These are phyloP conservation scores for Pantelozetes paolii DNA, from an alignment of 2,888 invertebrate species.

Conservation along the genomic window DNA sequence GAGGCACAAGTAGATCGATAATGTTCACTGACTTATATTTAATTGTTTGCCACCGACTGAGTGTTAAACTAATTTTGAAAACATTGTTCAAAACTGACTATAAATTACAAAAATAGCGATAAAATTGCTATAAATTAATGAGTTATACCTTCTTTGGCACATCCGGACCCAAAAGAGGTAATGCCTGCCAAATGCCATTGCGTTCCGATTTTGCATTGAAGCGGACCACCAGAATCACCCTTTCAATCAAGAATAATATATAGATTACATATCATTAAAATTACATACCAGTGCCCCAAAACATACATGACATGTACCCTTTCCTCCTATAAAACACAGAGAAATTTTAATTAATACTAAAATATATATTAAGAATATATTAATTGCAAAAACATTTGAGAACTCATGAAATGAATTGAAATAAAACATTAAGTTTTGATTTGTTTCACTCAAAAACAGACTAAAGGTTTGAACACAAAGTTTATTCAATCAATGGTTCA, in stretches of 20 bases:
- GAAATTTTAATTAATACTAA: background rate
- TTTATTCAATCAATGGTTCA: no score
- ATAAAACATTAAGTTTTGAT: background rate
- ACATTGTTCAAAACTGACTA: no score
- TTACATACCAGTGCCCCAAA: background rate
- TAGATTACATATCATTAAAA: background rate
- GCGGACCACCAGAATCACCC: conserved; percentile 86
- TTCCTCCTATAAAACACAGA: conserved; percentile 55
- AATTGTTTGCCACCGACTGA: no score
- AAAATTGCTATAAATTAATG: background rate
- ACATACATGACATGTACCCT: conserved; percentile 78
- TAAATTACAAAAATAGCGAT: no score
- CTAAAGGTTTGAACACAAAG: no score
- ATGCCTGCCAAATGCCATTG: conserved; percentile 83
- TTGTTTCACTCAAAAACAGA: no score
- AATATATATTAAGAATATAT: no score
- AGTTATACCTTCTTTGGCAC: conserved; percentile 68
- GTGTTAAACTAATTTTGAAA: no score
- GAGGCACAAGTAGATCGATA: no score
- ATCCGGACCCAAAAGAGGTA: conserved; percentile 87
- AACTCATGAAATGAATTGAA: no score
- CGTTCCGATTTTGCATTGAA: conserved; percentile 76
- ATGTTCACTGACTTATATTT: no score
- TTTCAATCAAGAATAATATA: conserved; percentile 52
- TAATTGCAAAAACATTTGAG: no score